Evolutionary conservation across 2,113 vertebrate species (phyloP).

Genomic region (Campylomormyrus numenius): DNA sequence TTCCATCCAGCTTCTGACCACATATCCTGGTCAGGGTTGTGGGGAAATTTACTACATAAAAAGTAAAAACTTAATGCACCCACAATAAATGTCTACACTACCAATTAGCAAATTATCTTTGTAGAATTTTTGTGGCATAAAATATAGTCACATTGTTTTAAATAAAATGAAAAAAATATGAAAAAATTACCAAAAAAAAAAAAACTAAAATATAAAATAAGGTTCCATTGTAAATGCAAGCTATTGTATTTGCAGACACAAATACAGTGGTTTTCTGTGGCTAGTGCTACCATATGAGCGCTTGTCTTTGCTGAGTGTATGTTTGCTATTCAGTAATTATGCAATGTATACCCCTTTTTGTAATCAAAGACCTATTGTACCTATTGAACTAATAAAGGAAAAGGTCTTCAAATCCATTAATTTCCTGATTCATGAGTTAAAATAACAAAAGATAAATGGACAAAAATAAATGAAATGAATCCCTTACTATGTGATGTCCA

Average conservation of each 20-base stretch:
- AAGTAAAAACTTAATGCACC: neutral
- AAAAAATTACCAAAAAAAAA: neutral
- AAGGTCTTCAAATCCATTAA: neutral
- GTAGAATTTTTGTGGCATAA: neutral
- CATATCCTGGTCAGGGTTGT: neutral
- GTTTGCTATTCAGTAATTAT: neutral
- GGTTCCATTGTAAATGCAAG: neutral
- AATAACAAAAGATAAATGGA: slow-evolving; percentile 4
- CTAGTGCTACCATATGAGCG: neutral
- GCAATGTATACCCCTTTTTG: neutral
- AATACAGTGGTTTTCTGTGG: neutral
- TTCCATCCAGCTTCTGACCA: neutral
- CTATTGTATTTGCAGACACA: neutral
- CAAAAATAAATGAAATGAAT: slow-evolving; percentile 9
- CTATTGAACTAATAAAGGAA: neutral
- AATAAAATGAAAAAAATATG: neutral
- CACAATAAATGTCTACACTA: neutral
- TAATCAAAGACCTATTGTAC: neutral
- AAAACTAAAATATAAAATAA: neutral
- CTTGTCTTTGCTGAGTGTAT: neutral
- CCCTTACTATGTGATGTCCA: neutral
- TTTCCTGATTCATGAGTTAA: slow-evolving; percentile 8
- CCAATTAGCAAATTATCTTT: neutral
- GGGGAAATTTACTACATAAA: neutral
- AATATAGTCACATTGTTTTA: neutral